Base-by-base conservation (phyloP, 1,140 invertebrate species). In the Octopus sinensis region DNA sequence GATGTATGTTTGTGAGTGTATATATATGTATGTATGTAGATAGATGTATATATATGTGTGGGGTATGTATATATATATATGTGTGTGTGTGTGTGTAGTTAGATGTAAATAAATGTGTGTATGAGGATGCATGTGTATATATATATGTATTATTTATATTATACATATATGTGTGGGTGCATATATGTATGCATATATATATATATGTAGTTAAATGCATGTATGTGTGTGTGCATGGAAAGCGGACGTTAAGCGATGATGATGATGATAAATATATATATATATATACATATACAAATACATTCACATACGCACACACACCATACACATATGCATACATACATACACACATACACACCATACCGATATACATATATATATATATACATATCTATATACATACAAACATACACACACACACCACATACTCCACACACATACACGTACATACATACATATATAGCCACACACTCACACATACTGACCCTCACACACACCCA, bases 401-500 rank as follows among this genome's bases (percentile, higher is more conserved):
- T 78, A 81, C n/a, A 81, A 5, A 71, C 30, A 71, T 71, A 71
- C 12, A 12, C 12, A 71, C 12, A 71, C 30, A 71, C 30, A 71
- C 12, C 13, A n/a, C 13, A 5, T n/a, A 13, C 5, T 23, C 5
- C 68, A 13, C 68, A 13, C 12, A 71, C 68, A 71, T 13, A 71
- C 12, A 71, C 68, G 30, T 13, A 13, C 12, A 71, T 13, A 71
- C 68, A 71, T 23, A 71, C 12, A 71, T 23, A 71, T 13, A 71
- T 13, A 71, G 5, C 13, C 68, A 71, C 56, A 76, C 80, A 78
- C 53, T 54, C 80, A 81, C 75, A 81, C 80, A 81, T 56, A 81
- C 53, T 54, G 53, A 81, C 75, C n/a, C 80, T 56, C 80, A 78
- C 75, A 81, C 75, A 81, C 75, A 81, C 80, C 54, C 54, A 71